Evolutionary conservation across 2,797 vertebrate genomes (phyloP).

Genomic region (Peromyscus eremicus): DNA sequence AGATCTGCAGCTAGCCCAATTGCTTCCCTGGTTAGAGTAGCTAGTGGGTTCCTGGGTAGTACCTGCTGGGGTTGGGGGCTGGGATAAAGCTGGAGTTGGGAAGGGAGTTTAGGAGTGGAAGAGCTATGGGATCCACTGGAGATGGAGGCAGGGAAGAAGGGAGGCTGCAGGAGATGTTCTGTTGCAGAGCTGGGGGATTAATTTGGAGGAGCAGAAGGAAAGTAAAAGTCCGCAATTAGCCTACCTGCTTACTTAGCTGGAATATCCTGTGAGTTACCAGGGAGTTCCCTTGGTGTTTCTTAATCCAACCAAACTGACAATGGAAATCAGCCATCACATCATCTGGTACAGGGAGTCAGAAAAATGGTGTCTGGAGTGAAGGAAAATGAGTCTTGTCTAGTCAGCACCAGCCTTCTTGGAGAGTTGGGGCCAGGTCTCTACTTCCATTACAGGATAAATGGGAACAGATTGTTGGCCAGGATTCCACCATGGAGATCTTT

Average conservation of each 20-base stretch:
- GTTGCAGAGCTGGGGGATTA: background rate
- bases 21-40: background rate
- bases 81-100: background rate
- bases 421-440: background rate
- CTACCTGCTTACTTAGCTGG: background rate
- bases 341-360: background rate
- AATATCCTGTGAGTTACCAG: background rate
- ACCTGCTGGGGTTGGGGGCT: background rate
- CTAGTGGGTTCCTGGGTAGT: background rate
- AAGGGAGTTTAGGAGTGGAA: background rate
- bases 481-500: slow-evolving; percentile 90
- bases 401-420: background rate
- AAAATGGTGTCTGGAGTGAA: background rate
- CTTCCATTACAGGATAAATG: slow-evolving; percentile 70
- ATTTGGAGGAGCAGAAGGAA: background rate
- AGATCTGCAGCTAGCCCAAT: background rate
- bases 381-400: background rate
- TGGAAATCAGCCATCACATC: background rate
- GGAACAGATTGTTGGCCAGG: slow-evolving; percentile 50
- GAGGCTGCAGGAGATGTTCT: background rate
- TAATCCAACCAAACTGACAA: background rate
- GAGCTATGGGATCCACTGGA: background rate
- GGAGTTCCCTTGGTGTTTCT: background rate
- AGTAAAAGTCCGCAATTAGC: background rate
- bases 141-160: background rate